Evolutionary conservation across 2,888 invertebrate genomes (phyloP).

Genomic region (Asteroscopus sphinx): DNA sequence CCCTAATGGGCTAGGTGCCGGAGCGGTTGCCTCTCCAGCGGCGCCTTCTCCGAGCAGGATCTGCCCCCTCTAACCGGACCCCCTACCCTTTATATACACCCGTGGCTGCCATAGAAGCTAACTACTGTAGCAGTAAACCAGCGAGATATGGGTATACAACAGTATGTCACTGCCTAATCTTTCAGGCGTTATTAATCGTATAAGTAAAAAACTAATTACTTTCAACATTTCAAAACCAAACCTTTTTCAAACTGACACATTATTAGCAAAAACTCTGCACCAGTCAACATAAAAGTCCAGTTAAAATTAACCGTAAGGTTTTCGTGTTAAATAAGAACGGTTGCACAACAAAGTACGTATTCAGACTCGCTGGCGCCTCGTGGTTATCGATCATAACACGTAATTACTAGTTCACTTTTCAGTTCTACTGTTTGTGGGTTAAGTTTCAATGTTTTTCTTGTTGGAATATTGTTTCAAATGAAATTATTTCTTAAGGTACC

Average conservation of each 20-base stretch:
- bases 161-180: no score
- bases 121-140: no score
- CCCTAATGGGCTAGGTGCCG: no score
- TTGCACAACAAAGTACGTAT: constrained; percentile 42
- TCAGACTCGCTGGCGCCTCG: constrained; percentile 71
- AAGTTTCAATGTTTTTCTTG: constrained; percentile 1
- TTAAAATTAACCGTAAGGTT: constrained; percentile 34
- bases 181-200: no score
- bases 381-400: constrained; percentile 75
- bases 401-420: constrained; percentile 67
- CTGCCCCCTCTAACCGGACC: no score
- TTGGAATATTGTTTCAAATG: no score
- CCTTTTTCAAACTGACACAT: constrained; percentile 21
- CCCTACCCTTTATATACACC: no score
- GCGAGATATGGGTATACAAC: no score
- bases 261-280: constrained; percentile 19
- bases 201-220: constrained; percentile 1
- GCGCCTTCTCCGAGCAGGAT: no score
- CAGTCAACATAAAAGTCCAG: constrained; percentile 25
- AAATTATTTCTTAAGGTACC: no score
- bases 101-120: no score
- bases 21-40: no score
- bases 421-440: constrained; percentile 17
- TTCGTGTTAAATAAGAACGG: constrained; percentile 41
- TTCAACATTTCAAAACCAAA: constrained; percentile 12